Percentiles rank a stretch among this genome's conserved stretches.
Conservation (phyloP, 2,113 vertebrate genomes). For the Procavia capensis region DNA sequence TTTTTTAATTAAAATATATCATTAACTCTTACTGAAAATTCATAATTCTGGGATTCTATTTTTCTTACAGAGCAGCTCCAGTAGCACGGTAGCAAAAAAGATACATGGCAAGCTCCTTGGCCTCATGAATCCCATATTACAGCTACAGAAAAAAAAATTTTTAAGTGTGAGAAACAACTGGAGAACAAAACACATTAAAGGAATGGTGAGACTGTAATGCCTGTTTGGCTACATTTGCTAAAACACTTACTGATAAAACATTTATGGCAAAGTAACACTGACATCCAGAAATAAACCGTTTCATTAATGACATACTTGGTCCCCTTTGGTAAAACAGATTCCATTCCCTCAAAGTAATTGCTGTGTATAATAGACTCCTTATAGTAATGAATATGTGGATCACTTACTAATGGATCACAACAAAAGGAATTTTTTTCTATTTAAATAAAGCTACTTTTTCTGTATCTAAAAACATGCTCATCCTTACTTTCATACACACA, state of each 20-base stretch:
- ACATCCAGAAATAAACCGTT: background rate
- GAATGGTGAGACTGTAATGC: background rate
- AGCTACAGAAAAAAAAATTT: background rate
- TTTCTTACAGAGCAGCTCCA: background rate
- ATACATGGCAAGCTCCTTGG: too few species aligned
- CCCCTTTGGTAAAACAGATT: background rate
- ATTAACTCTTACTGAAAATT: background rate
- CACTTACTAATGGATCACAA: background rate
- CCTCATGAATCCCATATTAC: background rate
- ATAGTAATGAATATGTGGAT: background rate
- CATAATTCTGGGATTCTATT: background rate
- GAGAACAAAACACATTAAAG: background rate
- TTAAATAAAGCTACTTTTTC: background rate
- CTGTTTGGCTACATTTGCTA: background rate
- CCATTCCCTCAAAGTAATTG: background rate
- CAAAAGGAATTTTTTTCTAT: background rate
- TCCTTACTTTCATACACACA: background rate
- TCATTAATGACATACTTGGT: too few species aligned
- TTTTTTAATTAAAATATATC: background rate
- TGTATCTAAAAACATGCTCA: conserved; percentile 15
- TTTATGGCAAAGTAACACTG: background rate
- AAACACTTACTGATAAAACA: background rate
- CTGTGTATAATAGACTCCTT: background rate
- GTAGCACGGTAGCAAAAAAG: background rate
- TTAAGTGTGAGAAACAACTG: background rate